Base-by-base conservation (phyloP, 2,888 invertebrate species). In the Tetrapedia diversipes region DNA sequence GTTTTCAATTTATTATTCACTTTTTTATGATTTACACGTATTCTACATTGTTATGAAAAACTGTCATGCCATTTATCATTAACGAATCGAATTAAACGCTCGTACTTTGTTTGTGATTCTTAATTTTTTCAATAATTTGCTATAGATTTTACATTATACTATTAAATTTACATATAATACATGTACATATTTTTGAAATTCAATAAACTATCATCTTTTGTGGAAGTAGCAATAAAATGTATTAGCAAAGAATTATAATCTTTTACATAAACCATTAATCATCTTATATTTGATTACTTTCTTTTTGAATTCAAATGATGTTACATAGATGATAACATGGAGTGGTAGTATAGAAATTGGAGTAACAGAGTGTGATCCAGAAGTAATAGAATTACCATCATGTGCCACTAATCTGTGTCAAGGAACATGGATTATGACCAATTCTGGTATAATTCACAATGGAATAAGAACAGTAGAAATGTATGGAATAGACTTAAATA, bases 381-480 rank as follows among this genome's bases (percentile, higher is more conserved):
- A 95, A 61, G 93, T 93, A 59, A 92, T 95, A 77, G 95, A 95
- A 79, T 92, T 96, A 83, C 95, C 95, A 41, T 94, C 96, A 8
- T 96, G 96, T 89, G 96, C 97, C 10, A 95, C 95, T 14, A 96
- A 96, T 87, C 94, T 96, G 90, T 94, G 94, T 81, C 95, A 95
- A 88, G 96, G 96, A 80, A 96, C 97, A 79, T 98, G 98, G 98
- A 95, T 98, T 60, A 96, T 98, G 96, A 96, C 97, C 2, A 97
- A 97, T 32, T 95, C 95, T 81, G 96, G 97, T 45, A 94, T 98
- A 64, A 94, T 97, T 29, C 96, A 96, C 89, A 97, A 98, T 93
- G 98, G 98, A 1, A 94, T 95, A 34, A 95, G 96, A 56, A 92
- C 97, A 69, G 93, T 96, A 41, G 97, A 97, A 90, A 94, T 95